These are phyloP conservation scores for Steinernema carpocapsae DNA, from an alignment of 2,888 invertebrate genomes.

Conservation along the genomic window DNA sequence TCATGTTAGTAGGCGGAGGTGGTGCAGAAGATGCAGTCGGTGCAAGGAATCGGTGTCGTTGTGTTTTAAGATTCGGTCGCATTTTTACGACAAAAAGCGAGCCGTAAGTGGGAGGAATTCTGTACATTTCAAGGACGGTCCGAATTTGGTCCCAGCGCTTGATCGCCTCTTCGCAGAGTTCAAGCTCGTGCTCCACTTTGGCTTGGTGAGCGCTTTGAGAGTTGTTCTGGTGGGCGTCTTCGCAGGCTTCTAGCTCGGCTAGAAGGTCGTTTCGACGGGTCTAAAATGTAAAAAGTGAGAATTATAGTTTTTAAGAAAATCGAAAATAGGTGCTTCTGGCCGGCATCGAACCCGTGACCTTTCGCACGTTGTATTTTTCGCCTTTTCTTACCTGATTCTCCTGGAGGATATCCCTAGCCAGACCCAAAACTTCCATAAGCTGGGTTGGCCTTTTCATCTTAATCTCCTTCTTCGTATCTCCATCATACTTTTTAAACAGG, in stretches of 20 bases:
- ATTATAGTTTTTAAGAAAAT: no score
- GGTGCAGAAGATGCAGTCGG: background rate
- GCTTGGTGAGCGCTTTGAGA: conserved; percentile 18
- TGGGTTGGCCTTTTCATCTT: conserved; percentile 97
- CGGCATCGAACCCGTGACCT: no score
- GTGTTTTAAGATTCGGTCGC: conserved; percentile 4
- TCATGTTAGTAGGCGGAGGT: conserved; percentile 2
- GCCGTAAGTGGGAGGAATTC: conserved; percentile 23
- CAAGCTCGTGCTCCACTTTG: conserved; percentile 52
- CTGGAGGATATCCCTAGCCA: conserved; percentile 80
- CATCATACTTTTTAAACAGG: conserved; percentile 95
- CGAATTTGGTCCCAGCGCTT: conserved; percentile 92
- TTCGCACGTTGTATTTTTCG: no score
- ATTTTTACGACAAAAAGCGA: conserved; percentile 24
- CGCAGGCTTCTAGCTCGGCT: conserved; percentile 45
- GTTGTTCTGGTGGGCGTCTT: conserved; percentile 37
- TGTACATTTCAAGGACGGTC: conserved; percentile 96
- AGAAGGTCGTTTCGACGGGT: conserved; percentile 46
- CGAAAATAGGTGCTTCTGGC: no score
- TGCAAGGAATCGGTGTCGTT: conserved; percentile 12
- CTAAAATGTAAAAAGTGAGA: conserved; percentile 40
- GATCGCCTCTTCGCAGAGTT: conserved; percentile 76
- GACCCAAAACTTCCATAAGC: conserved; percentile 94
- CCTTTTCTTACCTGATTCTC: conserved; percentile 53
- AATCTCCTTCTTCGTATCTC: conserved; percentile 90